A percentile compares a stretch with the other conserved stretches of the same genome.
These are phyloP conservation scores for Petrolisthes manimaculis DNA, from an alignment of 2,888 invertebrate species.

Conservation along the genomic window DNA sequence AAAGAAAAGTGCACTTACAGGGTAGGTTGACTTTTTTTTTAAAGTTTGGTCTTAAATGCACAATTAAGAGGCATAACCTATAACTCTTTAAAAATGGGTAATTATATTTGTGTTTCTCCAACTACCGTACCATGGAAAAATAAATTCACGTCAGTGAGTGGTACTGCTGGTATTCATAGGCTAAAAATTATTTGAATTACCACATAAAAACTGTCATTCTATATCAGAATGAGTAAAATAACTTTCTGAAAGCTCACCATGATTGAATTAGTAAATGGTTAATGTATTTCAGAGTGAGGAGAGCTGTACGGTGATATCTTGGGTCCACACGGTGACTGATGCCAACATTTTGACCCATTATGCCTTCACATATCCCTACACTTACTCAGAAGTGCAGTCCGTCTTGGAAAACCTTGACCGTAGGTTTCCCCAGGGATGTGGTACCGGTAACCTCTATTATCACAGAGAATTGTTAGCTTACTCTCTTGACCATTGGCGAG, in stretches of 20 bases:
- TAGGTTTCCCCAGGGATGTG: slow-evolving; percentile 41
- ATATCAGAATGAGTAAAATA: too few relatives aligned
- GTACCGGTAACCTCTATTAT: slow-evolving; percentile 78
- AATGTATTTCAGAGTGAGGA: slow-evolving; percentile 61
- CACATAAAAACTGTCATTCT: too few relatives aligned
- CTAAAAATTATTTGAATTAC: background rate
- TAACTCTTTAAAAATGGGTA: too few relatives aligned
- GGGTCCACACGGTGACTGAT: slow-evolving; percentile 74
- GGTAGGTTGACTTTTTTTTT: slow-evolving; percentile 71
- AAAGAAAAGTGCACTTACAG: slow-evolving; percentile 83
- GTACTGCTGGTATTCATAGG: background rate
- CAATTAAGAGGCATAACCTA: too few relatives aligned
- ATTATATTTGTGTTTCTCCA: too few relatives aligned
- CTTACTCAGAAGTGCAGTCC: slow-evolving; percentile 84
- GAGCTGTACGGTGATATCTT: slow-evolving; percentile 67
- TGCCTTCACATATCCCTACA: slow-evolving; percentile 92
- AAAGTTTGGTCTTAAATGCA: too few relatives aligned
- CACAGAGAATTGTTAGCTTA: slow-evolving; percentile 83
- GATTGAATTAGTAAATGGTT: too few relatives aligned
- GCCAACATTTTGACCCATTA: slow-evolving; percentile 80
- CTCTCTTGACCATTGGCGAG: slow-evolving; percentile 81
- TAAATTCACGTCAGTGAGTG: too few relatives aligned
- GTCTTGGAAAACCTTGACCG: slow-evolving; percentile 79
- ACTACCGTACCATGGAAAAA: too few relatives aligned
- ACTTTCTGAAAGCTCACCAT: too few relatives aligned